Conservation (phyloP, 2,888 invertebrate species). For the Acrocyrtus sp. region DNA sequence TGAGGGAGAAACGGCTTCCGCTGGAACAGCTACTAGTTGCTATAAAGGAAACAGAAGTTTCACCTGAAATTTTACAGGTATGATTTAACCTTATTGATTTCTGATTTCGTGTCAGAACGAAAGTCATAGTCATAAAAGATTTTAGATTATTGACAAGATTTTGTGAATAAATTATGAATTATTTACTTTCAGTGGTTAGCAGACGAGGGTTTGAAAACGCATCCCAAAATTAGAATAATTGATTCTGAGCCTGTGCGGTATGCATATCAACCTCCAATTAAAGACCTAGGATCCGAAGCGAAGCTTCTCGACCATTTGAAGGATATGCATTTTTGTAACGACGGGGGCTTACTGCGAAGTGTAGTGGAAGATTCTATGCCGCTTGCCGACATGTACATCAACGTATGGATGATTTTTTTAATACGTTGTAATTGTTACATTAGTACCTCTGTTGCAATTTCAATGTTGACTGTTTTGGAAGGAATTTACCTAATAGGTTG, state of each 20-base stretch:
- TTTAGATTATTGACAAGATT: not conserved
- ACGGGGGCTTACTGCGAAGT: not conserved
- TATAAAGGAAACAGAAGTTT: not conserved
- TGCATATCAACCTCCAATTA: constrained; percentile 15
- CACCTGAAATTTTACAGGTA: constrained; percentile 14
- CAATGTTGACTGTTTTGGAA: too few species aligned
- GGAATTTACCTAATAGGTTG: too few species aligned
- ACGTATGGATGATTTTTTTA: too few species aligned
- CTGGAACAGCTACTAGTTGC: constrained; percentile 1
- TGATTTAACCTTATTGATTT: not conserved
- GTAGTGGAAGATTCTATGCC: constrained; percentile 12
- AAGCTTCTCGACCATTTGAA: not conserved
- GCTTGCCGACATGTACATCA: not conserved
- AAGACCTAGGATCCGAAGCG: not conserved
- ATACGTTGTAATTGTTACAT: too few species aligned
- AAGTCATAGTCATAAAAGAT: too few species aligned
- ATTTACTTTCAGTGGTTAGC: constrained; percentile 11
- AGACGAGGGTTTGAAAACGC: not conserved
- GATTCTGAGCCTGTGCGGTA: not conserved
- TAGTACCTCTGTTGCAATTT: not conserved
- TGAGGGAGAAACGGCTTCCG: not conserved
- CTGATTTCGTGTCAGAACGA: too few species aligned
- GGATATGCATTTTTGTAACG: not conserved
- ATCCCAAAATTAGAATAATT: not conserved
- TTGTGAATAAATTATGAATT: not conserved